A percentile compares a stretch with the other conserved stretches of the same genome.
phyloP scores from a whole-genome alignment of 2,888 invertebrate genomes.

The Therioaphis trifolii region DNA sequence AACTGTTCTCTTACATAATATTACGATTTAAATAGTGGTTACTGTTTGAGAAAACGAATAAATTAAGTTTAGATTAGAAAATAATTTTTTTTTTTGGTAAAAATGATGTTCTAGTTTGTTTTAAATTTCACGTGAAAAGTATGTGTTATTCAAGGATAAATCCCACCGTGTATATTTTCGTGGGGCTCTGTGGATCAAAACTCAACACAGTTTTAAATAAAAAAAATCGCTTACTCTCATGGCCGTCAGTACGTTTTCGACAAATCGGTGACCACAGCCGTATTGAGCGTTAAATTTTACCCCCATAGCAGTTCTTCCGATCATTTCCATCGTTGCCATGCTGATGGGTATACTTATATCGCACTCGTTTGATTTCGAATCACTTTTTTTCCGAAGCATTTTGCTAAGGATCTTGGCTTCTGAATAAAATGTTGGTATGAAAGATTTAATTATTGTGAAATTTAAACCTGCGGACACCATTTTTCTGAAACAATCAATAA shows the following conservation, averaged over 20 bases:
- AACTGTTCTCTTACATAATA: too few species aligned
- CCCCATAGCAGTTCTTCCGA: constrained; percentile 64
- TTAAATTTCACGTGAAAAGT: too few species aligned
- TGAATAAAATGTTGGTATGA: constrained; percentile 54
- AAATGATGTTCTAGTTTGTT: too few species aligned
- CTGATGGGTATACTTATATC: constrained; percentile 55
- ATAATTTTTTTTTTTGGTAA: too few species aligned
- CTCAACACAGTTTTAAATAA: too few species aligned
- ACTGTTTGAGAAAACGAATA: too few species aligned
- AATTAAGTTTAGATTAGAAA: too few species aligned
- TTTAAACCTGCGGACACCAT: constrained; percentile 53
- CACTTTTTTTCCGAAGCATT: constrained; percentile 21
- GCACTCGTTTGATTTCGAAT: constrained; percentile 6
- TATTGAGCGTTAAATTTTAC: constrained; percentile 63
- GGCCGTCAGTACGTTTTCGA: constrained; percentile 48
- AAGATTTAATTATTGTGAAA: constrained; percentile 57
- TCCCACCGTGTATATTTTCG: too few species aligned
- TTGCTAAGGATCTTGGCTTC: constrained; percentile 32
- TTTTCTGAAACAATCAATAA: constrained; percentile 33
- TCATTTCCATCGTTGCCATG: constrained; percentile 64
- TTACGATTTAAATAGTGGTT: too few species aligned
- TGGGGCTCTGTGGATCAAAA: too few species aligned
- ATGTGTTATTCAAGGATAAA: too few species aligned
- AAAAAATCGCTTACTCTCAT: constrained; percentile 4
- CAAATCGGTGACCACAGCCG: constrained; percentile 51